These are phyloP conservation scores for Luperina nickerlii DNA, from an alignment of 2,888 invertebrate genomes.

Conservation along the genomic window DNA sequence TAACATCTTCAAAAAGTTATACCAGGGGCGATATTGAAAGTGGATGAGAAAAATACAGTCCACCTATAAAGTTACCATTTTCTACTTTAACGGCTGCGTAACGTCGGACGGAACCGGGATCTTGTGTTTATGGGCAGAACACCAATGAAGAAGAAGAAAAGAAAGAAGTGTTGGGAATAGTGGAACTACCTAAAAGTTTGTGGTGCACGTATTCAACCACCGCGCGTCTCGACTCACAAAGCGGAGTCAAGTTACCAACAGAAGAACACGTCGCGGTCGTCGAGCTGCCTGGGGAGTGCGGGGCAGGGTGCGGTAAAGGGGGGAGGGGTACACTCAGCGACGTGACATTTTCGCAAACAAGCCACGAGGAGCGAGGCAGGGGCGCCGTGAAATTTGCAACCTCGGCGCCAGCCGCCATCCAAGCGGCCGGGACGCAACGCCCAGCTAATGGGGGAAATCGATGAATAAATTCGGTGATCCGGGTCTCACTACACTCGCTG, in stretches of 20 bases:
- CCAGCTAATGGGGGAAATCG: conserved; percentile 78
- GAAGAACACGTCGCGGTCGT: conserved; percentile 76
- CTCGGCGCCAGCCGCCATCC: conserved; percentile 75
- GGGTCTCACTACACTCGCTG: conserved; percentile 61
- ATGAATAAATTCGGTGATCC: conserved; percentile 79
- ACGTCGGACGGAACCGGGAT: conserved; percentile 55
- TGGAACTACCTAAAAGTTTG: conserved; percentile 68
- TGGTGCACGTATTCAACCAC: conserved; percentile 71
- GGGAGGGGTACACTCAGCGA: conserved; percentile 73
- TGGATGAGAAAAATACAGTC: conserved; percentile 37
- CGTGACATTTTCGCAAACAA: conserved; percentile 88
- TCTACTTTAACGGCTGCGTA: conserved; percentile 53
- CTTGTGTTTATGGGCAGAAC: conserved; percentile 68
- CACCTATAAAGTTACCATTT: conserved; percentile 48
- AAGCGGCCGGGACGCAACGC: conserved; percentile 70
- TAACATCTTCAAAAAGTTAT: conserved; percentile 35
- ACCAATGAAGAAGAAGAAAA: too few relatives aligned
- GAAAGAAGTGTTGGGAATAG: conserved; percentile 52
- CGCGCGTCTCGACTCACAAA: conserved; percentile 70
- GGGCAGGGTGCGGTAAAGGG: conserved; percentile 58
- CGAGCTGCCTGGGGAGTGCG: conserved; percentile 63
- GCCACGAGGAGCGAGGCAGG: conserved; percentile 75
- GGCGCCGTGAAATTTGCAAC: conserved; percentile 79
- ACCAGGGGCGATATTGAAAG: conserved; percentile 42
- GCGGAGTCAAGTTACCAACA: conserved; percentile 78